Conservation (phyloP, 23 tunicate genomes). For the Ciona savignyi region DNA sequence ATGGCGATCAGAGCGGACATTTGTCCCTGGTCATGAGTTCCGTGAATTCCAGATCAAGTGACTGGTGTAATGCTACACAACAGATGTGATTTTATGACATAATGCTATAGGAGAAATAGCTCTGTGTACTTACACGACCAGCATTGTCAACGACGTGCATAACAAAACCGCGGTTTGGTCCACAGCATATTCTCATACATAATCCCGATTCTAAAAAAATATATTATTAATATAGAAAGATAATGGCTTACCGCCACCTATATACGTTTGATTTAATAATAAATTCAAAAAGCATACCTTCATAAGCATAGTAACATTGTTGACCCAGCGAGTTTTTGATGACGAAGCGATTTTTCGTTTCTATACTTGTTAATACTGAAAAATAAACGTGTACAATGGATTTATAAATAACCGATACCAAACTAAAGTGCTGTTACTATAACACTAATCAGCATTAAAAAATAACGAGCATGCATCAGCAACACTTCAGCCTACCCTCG, state of each 20-base stretch:
- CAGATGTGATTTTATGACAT: too few relatives aligned
- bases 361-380: slow-evolving; percentile 49
- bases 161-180: slow-evolving; percentile 46
- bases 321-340: slow-evolving; percentile 74
- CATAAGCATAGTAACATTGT: slow-evolving; percentile 82
- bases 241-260: not conserved
- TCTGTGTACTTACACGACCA: slow-evolving; percentile 19
- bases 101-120: too few relatives aligned
- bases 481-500: slow-evolving; percentile 38
- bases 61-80: too few relatives aligned
- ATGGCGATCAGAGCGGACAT: too few relatives aligned
- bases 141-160: slow-evolving; percentile 73
- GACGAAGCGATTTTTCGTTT: slow-evolving; percentile 44
- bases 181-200: slow-evolving; percentile 68
- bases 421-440: not conserved
- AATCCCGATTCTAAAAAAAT: slow-evolving; percentile 61
- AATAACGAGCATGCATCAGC: too few relatives aligned
- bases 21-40: too few relatives aligned
- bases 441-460: too few relatives aligned
- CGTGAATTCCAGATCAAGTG: too few relatives aligned
- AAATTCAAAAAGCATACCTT: too few relatives aligned
- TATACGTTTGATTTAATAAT: not conserved
- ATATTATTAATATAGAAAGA: not conserved
- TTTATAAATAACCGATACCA: not conserved
- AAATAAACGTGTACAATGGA: not conserved